Conservation (phyloP, 2,888 invertebrate species). For the Drosophila nr. medialis region DNA sequence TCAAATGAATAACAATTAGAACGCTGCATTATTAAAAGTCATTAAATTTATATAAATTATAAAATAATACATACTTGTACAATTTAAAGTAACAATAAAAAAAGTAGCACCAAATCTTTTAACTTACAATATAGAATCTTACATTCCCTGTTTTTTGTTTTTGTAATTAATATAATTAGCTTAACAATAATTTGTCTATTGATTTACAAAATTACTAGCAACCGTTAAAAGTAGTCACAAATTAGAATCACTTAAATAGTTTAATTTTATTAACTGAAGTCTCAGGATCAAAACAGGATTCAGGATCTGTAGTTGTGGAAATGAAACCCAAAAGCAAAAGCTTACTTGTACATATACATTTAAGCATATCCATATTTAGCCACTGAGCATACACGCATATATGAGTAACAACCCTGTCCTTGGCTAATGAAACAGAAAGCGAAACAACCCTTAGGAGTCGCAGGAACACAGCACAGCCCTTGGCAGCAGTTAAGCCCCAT, state of each 20-base stretch:
- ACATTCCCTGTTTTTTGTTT: neutral
- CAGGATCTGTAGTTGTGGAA: neutral
- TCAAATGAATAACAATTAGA: neutral
- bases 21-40: neutral
- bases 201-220: neutral
- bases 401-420: conserved; percentile 58
- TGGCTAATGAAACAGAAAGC: conserved; percentile 14
- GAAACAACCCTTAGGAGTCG: conserved; percentile 52
- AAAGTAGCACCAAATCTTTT: neutral
- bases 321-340: neutral
- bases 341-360: neutral
- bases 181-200: neutral
- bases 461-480: conserved; percentile 11
- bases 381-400: neutral
- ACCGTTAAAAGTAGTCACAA: neutral
- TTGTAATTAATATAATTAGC: neutral
- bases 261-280: neutral
- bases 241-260: neutral
- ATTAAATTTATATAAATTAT: neutral
- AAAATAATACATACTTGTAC: neutral
- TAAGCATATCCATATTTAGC: neutral
- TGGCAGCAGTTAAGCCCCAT: conserved; percentile 33
- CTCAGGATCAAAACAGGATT: neutral
- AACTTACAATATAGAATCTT: neutral
- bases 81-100: neutral